Conservation (phyloP, 2,797 vertebrate genomes). For the Crocodylus rhombifer region DNA sequence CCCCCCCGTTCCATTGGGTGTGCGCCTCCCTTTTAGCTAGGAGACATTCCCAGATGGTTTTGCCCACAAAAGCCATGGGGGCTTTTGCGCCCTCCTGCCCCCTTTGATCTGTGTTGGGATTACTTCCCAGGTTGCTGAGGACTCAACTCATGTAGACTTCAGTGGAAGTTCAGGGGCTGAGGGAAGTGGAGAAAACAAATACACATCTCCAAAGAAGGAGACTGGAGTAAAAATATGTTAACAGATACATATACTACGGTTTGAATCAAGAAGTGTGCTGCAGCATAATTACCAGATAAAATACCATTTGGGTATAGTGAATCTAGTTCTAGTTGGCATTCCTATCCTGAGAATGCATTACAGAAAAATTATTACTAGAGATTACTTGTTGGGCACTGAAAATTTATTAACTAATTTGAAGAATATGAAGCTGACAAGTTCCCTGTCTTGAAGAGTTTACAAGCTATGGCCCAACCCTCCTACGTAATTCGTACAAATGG, state of each 20-base stretch:
- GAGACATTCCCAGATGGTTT: too few species aligned
- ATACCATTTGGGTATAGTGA: not conserved
- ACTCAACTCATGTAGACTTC: not conserved
- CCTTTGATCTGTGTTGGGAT: too few species aligned
- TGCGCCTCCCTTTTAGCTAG: too few species aligned
- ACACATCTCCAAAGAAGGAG: not conserved
- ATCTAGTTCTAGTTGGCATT: not conserved
- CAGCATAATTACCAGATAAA: not conserved
- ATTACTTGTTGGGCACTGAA: not conserved
- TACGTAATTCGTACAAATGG: too few species aligned
- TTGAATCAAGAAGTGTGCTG: not conserved
- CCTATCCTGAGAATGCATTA: not conserved
- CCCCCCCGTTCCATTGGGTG: too few species aligned
- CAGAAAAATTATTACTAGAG: not conserved
- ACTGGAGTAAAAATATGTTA: not conserved
- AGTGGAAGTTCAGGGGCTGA: not conserved
- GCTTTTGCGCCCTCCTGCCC: too few species aligned
- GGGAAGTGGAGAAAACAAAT: not conserved
- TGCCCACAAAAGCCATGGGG: too few species aligned
- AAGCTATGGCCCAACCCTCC: too few species aligned
- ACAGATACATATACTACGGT: not conserved
- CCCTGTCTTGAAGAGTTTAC: too few species aligned
- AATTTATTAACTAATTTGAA: not conserved
- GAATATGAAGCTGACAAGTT: too few species aligned
- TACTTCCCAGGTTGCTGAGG: not conserved